Conservation (phyloP, 92 coral and sea anemone genomes). For the Scolanthus callimorphus region DNA sequence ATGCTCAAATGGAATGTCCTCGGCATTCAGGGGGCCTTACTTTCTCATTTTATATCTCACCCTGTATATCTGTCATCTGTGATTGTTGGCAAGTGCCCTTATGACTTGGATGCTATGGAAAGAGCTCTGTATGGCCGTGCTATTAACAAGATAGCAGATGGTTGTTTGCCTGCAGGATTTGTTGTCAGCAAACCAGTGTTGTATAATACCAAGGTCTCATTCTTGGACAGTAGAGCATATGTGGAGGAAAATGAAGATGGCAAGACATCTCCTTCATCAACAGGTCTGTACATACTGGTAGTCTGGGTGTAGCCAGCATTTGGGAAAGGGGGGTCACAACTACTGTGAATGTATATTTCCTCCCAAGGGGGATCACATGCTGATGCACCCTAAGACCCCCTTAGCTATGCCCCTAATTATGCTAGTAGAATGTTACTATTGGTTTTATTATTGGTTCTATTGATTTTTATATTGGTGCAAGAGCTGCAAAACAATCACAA, state of each 20-base stretch:
- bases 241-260: constrained; percentile 10
- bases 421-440: no score
- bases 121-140: constrained; percentile 80
- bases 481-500: no score
- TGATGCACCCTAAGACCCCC: no score
- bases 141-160: constrained; percentile 5
- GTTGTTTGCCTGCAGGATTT: constrained; percentile 21
- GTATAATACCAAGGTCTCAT: constrained; percentile 46
- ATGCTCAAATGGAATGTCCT: constrained; percentile 93
- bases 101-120: constrained; percentile 49
- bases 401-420: no score
- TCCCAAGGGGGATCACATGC: no score
- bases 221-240: constrained; percentile 54
- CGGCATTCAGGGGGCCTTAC: constrained; percentile 92
- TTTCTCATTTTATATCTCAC: constrained; percentile 66
- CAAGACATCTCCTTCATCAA: constrained; percentile 49
- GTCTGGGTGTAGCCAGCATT: no score
- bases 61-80: constrained; percentile 86
- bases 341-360: no score
- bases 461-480: no score
- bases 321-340: no score
- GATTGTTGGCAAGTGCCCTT: constrained; percentile 78
- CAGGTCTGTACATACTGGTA: no score
- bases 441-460: no score
- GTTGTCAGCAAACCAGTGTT: constrained; percentile 46